phyloP scores from a whole-genome alignment of 2,113 vertebrate species.

The Cyprinodon brontotheroides region DNA sequence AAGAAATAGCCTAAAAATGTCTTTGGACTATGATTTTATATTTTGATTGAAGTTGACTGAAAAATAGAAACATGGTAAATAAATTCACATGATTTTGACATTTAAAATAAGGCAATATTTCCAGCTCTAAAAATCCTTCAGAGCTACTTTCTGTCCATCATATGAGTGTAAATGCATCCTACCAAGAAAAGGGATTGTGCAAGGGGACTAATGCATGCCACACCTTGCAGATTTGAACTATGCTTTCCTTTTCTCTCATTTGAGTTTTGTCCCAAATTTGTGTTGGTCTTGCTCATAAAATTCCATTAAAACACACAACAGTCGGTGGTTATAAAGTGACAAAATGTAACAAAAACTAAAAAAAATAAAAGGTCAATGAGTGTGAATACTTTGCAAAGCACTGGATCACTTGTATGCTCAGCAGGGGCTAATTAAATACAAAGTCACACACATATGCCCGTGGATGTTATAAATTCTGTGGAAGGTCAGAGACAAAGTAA shows the following conservation, averaged over 20 bases:
- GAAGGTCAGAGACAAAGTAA: conserved; percentile 35
- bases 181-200: no score
- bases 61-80: no score
- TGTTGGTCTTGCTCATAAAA: not conserved
- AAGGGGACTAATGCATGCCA: not conserved
- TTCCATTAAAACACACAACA: not conserved
- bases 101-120: no score
- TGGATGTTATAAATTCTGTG: conserved; percentile 57
- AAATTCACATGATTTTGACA: no score
- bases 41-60: no score
- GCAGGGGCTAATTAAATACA: conserved; percentile 56
- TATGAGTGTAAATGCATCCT: no score
- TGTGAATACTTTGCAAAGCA: not conserved
- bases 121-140: no score
- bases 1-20: no score
- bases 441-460: conserved; percentile 57
- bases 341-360: not conserved
- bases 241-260: not conserved
- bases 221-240: not conserved
- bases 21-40: no score
- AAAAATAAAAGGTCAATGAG: not conserved
- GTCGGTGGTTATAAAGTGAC: not conserved
- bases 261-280: not conserved
- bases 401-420: conserved; percentile 56
- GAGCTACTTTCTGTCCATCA: no score